Percentiles rank a stretch among this genome's conserved stretches.
phyloP scores from a whole-genome alignment of 2,888 invertebrate genomes.

The Drosophila suboccidentalis region DNA sequence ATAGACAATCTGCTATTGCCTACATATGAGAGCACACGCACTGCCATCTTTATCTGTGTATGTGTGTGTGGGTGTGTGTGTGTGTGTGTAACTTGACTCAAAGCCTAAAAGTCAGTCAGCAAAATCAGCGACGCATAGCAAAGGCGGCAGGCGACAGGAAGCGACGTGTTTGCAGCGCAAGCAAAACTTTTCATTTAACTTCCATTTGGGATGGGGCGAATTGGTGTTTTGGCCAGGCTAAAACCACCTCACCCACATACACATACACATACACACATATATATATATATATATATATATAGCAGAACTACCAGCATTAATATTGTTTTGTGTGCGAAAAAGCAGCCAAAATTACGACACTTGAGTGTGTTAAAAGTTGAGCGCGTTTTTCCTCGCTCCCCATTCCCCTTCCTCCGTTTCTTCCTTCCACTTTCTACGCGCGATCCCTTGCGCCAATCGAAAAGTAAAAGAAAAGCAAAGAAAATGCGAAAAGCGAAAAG shows the following conservation, averaged over 20 bases:
- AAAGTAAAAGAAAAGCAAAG: constrained; percentile 66
- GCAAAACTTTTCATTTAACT: constrained; percentile 83
- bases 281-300: too few species aligned
- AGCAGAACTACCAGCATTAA: constrained; percentile 78
- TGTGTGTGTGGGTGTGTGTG: constrained; percentile 15
- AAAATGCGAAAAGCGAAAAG: constrained; percentile 52
- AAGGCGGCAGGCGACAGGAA: constrained; percentile 76
- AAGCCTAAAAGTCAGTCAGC: constrained; percentile 80
- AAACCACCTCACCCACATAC: constrained; percentile 26
- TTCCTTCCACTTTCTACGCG: background rate
- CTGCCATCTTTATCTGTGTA: constrained; percentile 10
- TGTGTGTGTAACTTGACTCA: constrained; percentile 63
- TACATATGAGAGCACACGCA: constrained; percentile 63
- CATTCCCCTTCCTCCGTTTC: constrained; percentile 6
- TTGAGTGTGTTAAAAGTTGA: constrained; percentile 83
- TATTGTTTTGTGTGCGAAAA: constrained; percentile 83
- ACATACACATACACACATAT: background rate
- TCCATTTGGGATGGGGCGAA: constrained; percentile 49
- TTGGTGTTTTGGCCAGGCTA: constrained; percentile 5
- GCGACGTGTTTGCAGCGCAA: constrained; percentile 82
- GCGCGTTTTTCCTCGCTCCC: constrained; percentile 43
- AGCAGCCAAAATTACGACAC: constrained; percentile 83
- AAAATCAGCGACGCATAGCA: constrained; percentile 79
- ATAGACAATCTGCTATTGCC: constrained; percentile 38
- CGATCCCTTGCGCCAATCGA: constrained; percentile 64